Conservation (phyloP, 2,888 invertebrate genomes). For the Cataglyphis altisquamis region DNA sequence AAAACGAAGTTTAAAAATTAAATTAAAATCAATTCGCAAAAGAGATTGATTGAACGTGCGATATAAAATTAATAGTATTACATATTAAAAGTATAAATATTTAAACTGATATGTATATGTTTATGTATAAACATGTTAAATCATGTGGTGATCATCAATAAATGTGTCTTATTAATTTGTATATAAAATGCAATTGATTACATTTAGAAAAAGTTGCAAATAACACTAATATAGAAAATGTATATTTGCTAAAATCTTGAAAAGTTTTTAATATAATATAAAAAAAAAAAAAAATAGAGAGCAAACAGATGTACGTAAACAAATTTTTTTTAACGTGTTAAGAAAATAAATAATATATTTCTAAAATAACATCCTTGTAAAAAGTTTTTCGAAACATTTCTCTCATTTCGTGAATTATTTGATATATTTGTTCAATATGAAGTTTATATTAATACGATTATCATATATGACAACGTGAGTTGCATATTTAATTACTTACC, state of each 20-base stretch:
- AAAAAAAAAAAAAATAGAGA: not conserved
- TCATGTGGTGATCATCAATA: not conserved
- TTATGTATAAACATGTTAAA: conserved; percentile 11
- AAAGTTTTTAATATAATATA: not conserved
- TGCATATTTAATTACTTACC: conserved; percentile 83
- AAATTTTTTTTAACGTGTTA: not conserved
- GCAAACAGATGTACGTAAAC: not conserved
- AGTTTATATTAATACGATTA: not conserved
- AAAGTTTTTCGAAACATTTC: not conserved
- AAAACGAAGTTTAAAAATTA: not conserved
- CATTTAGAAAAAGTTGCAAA: not conserved
- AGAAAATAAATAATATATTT: not conserved
- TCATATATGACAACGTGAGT: not conserved
- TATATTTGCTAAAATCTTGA: not conserved
- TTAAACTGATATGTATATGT: not conserved
- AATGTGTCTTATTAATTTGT: conserved; percentile 13
- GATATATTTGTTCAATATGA: not conserved
- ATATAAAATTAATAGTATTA: conserved; percentile 26
- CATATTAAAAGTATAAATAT: conserved; percentile 35
- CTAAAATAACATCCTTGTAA: not conserved
- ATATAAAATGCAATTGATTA: not conserved
- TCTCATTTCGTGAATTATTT: not conserved
- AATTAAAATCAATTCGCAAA: not conserved
- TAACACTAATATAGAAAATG: not conserved
- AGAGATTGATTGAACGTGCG: not conserved